Base-by-base conservation (phyloP, 2,113 vertebrate genomes). In the Lophochroa leadbeateri region DNA sequence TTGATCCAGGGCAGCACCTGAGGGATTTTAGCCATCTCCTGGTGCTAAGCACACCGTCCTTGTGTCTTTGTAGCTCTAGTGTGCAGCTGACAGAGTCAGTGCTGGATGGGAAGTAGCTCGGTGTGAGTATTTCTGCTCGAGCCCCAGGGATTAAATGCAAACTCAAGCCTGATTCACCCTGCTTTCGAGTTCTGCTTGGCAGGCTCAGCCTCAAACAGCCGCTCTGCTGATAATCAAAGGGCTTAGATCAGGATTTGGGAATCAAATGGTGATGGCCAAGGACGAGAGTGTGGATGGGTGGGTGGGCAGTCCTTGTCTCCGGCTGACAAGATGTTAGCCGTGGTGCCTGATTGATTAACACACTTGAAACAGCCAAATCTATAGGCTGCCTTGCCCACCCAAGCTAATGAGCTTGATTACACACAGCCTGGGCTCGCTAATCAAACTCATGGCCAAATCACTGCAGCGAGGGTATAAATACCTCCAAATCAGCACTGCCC, bases 31-130 rank as follows among this genome's bases (percentile, higher is more conserved):
- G 29, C 53, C 72, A 13, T 3, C 39, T 24, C 37, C 27, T 2
- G 43, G 14, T 27, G 37, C 88, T 98, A 70, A 97, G 83, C 47
- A 14, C 24, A 6, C 88, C 68, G 8, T 90, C 93, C 94, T 96
- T 84, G 13, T 98, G 88, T 97, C 95, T 96, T 97, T 96, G 17
- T 98, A 98, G 98, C 96, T 97, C 97, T 97, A 98, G 95, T 41
- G 65, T 98, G 97, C 97, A 95, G 96, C 96, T 98, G 87, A 98
- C 98, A 92, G 97, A 98, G 88, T 95, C 97, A 94, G 95, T 97
- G 91, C 94, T 96, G 97, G 96, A 96, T 69, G 90, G 81, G 83
- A 94, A 96, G 65, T 98, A 97, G 97, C 95, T 97, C 24, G n/a
- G 95, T 96, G 98, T 98, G 97, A 98, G 98, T 98, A 98, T 90